Evolutionary conservation across 2,888 invertebrate genomes (phyloP).

Genomic region (Cataglyphis rosenhaueri): DNA sequence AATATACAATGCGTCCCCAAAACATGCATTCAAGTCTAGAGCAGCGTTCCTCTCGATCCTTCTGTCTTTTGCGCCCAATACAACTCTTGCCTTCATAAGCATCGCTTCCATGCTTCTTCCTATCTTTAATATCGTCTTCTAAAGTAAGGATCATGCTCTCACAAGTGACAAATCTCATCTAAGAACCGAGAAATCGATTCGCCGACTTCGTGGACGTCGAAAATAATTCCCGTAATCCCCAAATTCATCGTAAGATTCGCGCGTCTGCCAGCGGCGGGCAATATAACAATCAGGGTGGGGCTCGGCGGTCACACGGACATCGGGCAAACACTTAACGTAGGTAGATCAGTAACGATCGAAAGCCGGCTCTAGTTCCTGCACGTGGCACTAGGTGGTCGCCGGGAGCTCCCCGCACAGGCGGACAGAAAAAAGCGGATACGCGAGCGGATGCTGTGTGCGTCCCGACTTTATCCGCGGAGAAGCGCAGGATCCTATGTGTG

Average conservation of each 20-base stretch:
- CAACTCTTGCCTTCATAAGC: not conserved
- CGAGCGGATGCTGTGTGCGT: constrained; percentile 46
- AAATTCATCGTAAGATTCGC: constrained; percentile 33
- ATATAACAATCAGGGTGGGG: constrained; percentile 73
- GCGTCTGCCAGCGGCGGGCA: constrained; percentile 19
- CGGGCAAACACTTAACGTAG: constrained; percentile 74
- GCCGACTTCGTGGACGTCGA: constrained; percentile 27
- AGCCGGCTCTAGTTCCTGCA: constrained; percentile 70
- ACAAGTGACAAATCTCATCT: not conserved
- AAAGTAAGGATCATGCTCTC: not conserved
- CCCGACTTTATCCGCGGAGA: constrained; percentile 51
- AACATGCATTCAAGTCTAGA: constrained; percentile 1
- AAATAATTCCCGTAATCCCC: not conserved
- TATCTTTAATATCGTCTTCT: not conserved
- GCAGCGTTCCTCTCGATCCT: constrained; percentile 7
- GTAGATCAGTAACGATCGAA: constrained; percentile 78
- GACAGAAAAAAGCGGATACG: constrained; percentile 59
- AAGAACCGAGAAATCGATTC: not conserved
- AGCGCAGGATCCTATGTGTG: not conserved
- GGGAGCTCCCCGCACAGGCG: constrained; percentile 60
- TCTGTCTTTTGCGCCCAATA: not conserved
- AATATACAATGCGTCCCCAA: constrained; percentile 19
- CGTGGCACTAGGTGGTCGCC: constrained; percentile 75
- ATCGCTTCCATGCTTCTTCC: not conserved
- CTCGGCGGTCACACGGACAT: constrained; percentile 68